These are phyloP conservation scores for Meda fulgida DNA, from an alignment of 2,797 vertebrate species.

Conservation along the genomic window DNA sequence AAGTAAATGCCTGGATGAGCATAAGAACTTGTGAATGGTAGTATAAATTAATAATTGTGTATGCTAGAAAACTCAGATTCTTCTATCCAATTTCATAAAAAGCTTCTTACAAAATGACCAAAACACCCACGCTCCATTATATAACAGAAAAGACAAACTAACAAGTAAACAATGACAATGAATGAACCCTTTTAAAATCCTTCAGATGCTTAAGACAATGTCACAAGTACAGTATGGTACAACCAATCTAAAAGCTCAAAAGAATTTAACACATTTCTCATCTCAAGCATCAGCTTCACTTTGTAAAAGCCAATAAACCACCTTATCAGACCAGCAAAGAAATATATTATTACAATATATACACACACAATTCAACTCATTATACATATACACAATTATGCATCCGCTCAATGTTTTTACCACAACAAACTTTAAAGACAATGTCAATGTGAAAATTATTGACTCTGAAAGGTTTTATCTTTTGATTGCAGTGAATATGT, in stretches of 20 bases:
- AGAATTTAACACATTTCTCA: conserved; percentile 57
- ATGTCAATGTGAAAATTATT: background rate
- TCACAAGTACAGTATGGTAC: conserved; percentile 40
- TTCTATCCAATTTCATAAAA: background rate
- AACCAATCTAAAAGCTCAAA: conserved; percentile 17
- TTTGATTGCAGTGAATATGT: conserved; percentile 10
- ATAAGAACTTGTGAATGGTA: background rate
- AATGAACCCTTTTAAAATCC: conserved; percentile 11
- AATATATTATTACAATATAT: background rate
- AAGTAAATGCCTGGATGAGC: background rate
- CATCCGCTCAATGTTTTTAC: background rate
- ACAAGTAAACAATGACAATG: conserved; percentile 31
- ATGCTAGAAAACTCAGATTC: background rate
- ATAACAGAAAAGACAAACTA: background rate
- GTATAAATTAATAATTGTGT: background rate
- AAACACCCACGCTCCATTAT: background rate
- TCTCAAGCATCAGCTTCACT: conserved; percentile 18
- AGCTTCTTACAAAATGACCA: background rate
- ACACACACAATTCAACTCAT: background rate
- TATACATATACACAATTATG: background rate
- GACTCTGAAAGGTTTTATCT: background rate
- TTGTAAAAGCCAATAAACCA: conserved; percentile 13
- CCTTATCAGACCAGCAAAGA: background rate
- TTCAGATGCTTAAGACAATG: conserved; percentile 31
- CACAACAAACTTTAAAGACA: background rate